Evolutionary conservation across 2,797 vertebrate genomes (phyloP), one percentile per base, ranked within the genome.

Genomic region (Pangasius macronema): DNA sequence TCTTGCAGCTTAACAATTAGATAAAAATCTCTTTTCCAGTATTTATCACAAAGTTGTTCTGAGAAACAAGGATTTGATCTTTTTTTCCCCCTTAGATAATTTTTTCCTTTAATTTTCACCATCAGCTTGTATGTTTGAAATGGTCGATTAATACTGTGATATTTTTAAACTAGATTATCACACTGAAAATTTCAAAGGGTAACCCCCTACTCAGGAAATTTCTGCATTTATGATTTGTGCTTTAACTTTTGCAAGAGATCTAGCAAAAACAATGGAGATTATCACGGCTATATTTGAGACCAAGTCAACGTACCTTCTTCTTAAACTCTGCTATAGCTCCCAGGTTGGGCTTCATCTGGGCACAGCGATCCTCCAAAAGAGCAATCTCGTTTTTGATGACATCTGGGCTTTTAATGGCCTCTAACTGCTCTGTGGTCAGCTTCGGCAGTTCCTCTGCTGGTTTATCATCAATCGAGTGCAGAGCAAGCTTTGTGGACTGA

Each of bases 311-410:
- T 91, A 99, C 98, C 97, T 99, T 99, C 89, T 96, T 97, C 93
- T 96, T 96, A 91, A 97, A 99, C 53, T 98, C 97, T 0, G 94
- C 95, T 20, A 99, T 98, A 81, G 98, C 96, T 0, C 96, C 95
- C 0, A 99, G 95, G 92, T 99, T 99, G 89, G 98, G 98, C 85
- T 97, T 98, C 92, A 98, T 96, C 92, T 97, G 95, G n/a, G 96
- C 92, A 53, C 95, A 95, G 86, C 95, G 96, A 0, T 97, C 96
- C 95, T 99, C 99, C 51, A 99, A 90, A 30, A 97, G 95, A 81
- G 97, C 96, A 75, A 99, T 97, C 75, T 97, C 95, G 84, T 97
- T 98, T 85, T 95, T 96, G 82, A 99, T 94, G 86, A 91, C 39
- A 20, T 96, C 94, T 16, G 97, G 96, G 80, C 96, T 94, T 8